These are phyloP conservation scores for Psittacula derbiana DNA, from an alignment of 2,797 vertebrate species.

Conservation along the genomic window DNA sequence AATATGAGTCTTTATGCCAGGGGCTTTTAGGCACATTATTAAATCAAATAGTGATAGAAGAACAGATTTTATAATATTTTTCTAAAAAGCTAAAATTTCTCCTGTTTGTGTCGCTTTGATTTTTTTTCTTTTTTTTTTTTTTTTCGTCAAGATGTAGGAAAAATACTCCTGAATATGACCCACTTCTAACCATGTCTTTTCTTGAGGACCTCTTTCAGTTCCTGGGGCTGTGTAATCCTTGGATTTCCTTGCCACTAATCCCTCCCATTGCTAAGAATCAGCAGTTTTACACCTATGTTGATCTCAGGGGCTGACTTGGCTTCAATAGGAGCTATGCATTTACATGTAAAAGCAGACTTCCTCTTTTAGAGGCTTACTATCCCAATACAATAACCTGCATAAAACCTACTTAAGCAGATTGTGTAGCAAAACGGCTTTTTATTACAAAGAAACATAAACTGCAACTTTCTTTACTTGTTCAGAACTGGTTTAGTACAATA, in stretches of 20 bases:
- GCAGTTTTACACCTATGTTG: conserved; percentile 17
- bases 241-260: conserved; percentile 27
- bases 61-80: neutral
- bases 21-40: neutral
- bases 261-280: neutral
- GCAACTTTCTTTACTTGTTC: neutral
- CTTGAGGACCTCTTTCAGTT: neutral
- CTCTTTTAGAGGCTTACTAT: neutral
- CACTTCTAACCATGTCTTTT: neutral
- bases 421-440: neutral
- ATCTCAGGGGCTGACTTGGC: neutral
- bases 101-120: neutral
- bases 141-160: neutral
- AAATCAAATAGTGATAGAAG: neutral
- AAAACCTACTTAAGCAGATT: neutral
- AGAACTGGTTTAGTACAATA: neutral
- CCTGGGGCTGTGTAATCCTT: conserved; percentile 1
- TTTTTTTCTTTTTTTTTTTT: neutral
- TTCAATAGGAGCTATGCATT: neutral
- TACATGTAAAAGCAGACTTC: neutral
- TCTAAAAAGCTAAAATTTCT: neutral
- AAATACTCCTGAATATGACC: neutral
- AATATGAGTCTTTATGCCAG: neutral
- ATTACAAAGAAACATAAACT: neutral
- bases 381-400: neutral